These are phyloP conservation scores for Clarias laeviceps DNA, from an alignment of 2,797 vertebrate species.

Conservation along the genomic window DNA sequence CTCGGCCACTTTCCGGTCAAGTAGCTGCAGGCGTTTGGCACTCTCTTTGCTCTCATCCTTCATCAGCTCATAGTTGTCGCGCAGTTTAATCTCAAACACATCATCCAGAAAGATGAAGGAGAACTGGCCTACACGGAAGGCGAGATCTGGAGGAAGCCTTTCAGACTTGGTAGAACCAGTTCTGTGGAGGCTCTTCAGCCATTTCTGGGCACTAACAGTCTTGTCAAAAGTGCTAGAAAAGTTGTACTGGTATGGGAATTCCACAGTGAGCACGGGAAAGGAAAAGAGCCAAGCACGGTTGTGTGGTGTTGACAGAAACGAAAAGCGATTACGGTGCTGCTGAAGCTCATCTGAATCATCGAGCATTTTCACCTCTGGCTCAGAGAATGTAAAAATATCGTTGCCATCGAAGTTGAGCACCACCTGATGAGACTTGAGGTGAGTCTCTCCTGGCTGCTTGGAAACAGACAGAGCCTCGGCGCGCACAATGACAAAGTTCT, in stretches of 20 bases:
- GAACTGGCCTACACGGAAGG: conserved; percentile 88
- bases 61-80: conserved; percentile 98
- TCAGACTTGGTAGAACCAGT: conserved; percentile 20
- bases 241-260: conserved; percentile 97
- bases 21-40: conserved; percentile 88
- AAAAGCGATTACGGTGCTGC: conserved; percentile 82
- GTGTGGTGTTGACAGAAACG: conserved; percentile 77
- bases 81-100: conserved; percentile 93
- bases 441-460: conserved; percentile 72
- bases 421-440: conserved; percentile 79
- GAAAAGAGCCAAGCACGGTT: conserved; percentile 87
- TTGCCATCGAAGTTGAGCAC: conserved; percentile 90
- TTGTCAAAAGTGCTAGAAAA: conserved; percentile 91
- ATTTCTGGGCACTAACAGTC: conserved; percentile 90
- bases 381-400: conserved; percentile 86
- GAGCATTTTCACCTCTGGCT: conserved; percentile 79
- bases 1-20: conserved; percentile 93
- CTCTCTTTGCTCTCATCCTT: conserved; percentile 98
- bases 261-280: conserved; percentile 80
- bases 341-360: conserved; percentile 83
- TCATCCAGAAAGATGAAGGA: conserved; percentile 95
- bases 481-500: conserved; percentile 83
- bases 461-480: conserved; percentile 77
- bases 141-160: conserved; percentile 84
- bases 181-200: conserved; percentile 89